phyloP scores from a whole-genome alignment of 2,888 invertebrate genomes.

The Caenorhabditis sinica region DNA sequence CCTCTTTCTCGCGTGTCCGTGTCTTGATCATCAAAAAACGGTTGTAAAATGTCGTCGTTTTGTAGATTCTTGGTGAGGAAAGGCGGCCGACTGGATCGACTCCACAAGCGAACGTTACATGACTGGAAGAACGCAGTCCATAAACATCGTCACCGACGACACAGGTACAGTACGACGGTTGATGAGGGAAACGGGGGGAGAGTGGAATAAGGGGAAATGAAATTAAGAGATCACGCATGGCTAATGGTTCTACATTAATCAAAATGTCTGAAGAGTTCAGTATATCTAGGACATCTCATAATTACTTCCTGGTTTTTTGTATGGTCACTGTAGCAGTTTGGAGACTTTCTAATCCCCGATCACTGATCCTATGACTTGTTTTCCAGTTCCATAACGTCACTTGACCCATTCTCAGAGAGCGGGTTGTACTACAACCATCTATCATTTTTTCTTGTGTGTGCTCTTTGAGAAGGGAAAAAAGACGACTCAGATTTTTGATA shows the following conservation, averaged over 20 bases:
- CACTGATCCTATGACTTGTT: neutral
- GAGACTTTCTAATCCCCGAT: neutral
- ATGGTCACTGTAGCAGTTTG: neutral
- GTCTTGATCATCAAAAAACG: conserved; percentile 62
- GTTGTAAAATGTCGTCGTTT: conserved; percentile 57
- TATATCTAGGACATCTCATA: conserved; percentile 11
- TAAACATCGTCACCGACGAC: conserved; percentile 66
- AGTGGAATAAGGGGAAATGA: conserved; percentile 8
- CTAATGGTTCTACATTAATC: conserved; percentile 36
- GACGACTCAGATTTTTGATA: neutral
- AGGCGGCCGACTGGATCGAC: conserved; percentile 72
- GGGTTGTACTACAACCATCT: conserved; percentile 44
- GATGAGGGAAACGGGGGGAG: neutral
- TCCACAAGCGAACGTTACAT: conserved; percentile 70
- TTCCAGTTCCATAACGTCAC: neutral
- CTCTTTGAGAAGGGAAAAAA: conserved; percentile 39
- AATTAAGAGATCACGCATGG: conserved; percentile 41
- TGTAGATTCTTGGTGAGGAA: conserved; percentile 72
- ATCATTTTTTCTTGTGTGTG: conserved; percentile 30
- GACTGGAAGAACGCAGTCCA: conserved; percentile 72
- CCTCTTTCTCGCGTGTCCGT: conserved; percentile 25
- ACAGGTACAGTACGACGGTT: conserved; percentile 66
- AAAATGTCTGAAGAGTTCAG: conserved; percentile 31
- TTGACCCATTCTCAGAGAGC: neutral
- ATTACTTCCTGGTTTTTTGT: conserved; percentile 6